Percentiles rank a stretch among this genome's conserved stretches.
phyloP scores from a whole-genome alignment of 2,797 vertebrate genomes.

The Scolopax bukidnonensis region DNA sequence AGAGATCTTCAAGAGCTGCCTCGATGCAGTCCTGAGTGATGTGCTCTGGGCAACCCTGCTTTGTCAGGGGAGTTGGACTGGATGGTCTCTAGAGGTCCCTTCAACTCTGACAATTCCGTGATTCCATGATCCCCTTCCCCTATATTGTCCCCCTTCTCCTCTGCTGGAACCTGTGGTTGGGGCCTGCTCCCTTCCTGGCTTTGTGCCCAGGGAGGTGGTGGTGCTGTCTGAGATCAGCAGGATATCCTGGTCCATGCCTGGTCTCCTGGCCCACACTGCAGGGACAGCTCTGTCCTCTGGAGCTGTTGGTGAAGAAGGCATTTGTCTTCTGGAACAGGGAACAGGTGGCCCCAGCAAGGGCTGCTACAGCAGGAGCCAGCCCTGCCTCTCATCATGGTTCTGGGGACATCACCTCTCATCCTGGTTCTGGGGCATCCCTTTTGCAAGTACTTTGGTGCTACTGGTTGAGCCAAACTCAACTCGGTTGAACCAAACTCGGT shows the following conservation, averaged over 20 bases:
- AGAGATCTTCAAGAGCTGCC: too few species aligned
- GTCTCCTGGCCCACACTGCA: fast-evolving
- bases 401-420: not conserved
- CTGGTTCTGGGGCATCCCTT: not conserved
- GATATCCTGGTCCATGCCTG: not conserved
- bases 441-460: not conserved
- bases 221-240: not conserved
- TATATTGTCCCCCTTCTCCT: too few species aligned
- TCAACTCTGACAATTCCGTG: too few species aligned
- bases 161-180: fast-evolving
- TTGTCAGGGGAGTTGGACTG: too few species aligned
- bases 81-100: too few species aligned
- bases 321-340: not conserved
- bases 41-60: too few species aligned
- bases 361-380: not conserved
- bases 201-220: not conserved
- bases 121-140: not conserved
- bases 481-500: too few species aligned
- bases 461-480: not conserved
- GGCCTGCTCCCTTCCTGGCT: not conserved
- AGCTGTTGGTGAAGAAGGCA: not conserved
- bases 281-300: not conserved
- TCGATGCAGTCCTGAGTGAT: too few species aligned
- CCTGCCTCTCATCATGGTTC: not conserved
- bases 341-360: fast-evolving